Evolutionary conservation across 1,140 invertebrate species (phyloP).

Genomic region (Pinna nobilis): DNA sequence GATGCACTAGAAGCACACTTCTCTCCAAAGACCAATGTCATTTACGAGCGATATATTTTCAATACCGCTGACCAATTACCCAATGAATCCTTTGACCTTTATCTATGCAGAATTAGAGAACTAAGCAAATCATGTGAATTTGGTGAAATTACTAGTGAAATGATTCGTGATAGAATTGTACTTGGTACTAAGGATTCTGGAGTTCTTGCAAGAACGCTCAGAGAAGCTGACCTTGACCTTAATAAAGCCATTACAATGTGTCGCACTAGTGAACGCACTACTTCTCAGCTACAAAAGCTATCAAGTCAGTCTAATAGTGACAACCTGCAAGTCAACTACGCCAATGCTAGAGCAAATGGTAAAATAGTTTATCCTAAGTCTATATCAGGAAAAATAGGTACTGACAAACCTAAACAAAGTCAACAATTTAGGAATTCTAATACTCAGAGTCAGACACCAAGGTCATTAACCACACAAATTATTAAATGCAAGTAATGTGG

Average conservation of each 20-base stretch:
- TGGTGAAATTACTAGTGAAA: background rate
- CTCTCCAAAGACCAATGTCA: slow-evolving; percentile 14
- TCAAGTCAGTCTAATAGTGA: background rate
- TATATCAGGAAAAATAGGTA: too few species aligned
- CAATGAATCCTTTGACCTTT: slow-evolving; percentile 6
- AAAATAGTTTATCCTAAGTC: too few species aligned
- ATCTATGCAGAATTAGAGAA: background rate
- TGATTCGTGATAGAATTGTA: background rate
- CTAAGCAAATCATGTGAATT: background rate
- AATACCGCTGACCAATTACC: slow-evolving; percentile 16
- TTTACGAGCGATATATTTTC: slow-evolving; percentile 15
- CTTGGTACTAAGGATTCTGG: background rate
- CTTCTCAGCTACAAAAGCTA: background rate
- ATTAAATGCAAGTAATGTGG: slow-evolving; percentile 15
- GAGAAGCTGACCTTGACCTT: background rate
- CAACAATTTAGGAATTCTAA: background rate
- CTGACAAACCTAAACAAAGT: background rate
- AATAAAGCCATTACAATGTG: background rate
- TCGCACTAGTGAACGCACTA: background rate
- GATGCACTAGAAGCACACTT: slow-evolving; percentile 14
- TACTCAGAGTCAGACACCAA: background rate
- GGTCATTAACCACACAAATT: background rate
- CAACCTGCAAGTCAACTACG: background rate
- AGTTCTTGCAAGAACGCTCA: background rate
- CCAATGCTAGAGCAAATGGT: background rate